A percentile compares a stretch with the other conserved stretches of the same genome.
These are phyloP conservation scores for Siphamia tubifer DNA, from an alignment of 2,113 vertebrate species.

Conservation along the genomic window DNA sequence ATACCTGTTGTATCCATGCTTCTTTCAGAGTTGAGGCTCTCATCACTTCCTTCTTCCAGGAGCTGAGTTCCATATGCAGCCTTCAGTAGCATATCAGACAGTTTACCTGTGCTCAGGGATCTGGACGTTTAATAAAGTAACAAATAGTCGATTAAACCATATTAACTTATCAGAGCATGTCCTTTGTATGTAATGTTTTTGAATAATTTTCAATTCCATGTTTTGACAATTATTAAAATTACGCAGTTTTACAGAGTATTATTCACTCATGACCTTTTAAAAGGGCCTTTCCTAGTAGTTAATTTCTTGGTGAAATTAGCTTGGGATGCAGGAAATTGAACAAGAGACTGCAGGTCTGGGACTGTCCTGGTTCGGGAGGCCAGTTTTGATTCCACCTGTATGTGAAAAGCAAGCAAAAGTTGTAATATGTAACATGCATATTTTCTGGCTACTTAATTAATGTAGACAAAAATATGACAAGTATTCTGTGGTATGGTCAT, in stretches of 20 bases:
- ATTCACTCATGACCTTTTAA: slow-evolving; percentile 78
- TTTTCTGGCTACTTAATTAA: neutral
- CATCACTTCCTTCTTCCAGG: slow-evolving; percentile 81
- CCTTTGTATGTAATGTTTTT: neutral
- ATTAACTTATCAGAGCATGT: slow-evolving; percentile 21
- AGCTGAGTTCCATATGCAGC: slow-evolving; percentile 87
- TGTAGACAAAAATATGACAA: neutral
- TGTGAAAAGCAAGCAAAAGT: neutral
- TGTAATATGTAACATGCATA: neutral
- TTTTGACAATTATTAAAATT: too few relatives aligned
- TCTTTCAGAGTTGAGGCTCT: slow-evolving; percentile 84
- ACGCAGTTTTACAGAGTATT: neutral
- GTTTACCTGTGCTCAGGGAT: slow-evolving; percentile 86
- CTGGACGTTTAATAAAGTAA: slow-evolving; percentile 80
- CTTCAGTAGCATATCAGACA: slow-evolving; percentile 93
- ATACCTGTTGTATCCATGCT: slow-evolving; percentile 88
- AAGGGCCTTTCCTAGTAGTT: slow-evolving; percentile 79
- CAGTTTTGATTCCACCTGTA: slow-evolving; percentile 32
- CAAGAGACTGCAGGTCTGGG: slow-evolving; percentile 83
- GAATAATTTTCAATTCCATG: too few relatives aligned
- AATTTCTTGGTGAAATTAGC: slow-evolving; percentile 63
- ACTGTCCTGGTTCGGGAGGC: slow-evolving; percentile 81
- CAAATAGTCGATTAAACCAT: slow-evolving; percentile 7
- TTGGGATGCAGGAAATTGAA: slow-evolving; percentile 76
- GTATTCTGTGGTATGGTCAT: neutral